phyloP scores from a whole-genome alignment of 92 coral and sea anemone species.

The Pocillopora grandis region DNA sequence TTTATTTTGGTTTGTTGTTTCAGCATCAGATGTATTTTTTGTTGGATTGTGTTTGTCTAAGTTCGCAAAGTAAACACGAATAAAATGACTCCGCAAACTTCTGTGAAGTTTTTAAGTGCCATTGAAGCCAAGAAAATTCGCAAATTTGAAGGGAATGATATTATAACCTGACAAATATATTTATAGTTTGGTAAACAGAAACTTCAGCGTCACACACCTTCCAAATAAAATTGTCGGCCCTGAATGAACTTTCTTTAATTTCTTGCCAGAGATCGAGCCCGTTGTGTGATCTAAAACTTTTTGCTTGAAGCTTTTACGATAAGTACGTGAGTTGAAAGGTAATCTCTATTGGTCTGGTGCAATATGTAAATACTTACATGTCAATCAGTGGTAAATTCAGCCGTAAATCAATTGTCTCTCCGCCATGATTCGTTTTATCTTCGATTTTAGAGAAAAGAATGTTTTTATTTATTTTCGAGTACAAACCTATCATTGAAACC shows the following conservation, averaged over 20 bases:
- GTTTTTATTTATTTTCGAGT: slow-evolving; percentile 12
- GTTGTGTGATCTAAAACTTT: neutral
- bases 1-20: slow-evolving; percentile 12
- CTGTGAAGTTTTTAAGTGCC: neutral
- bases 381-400: slow-evolving; percentile 7
- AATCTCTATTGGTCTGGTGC: slow-evolving; percentile 27
- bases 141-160: neutral
- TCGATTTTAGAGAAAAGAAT: slow-evolving; percentile 3
- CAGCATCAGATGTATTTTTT: neutral
- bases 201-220: no score
- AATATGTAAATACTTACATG: slow-evolving; percentile 19
- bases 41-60: neutral
- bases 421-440: slow-evolving; percentile 15
- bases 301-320: neutral
- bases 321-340: slow-evolving; percentile 26
- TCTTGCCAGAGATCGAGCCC: neutral
- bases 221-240: neutral
- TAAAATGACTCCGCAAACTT: neutral
- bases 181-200: no score
- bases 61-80: neutral
- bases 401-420: slow-evolving; percentile 8
- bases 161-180: neutral
- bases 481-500: slow-evolving; percentile 23
- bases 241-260: neutral
- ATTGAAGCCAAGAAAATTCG: neutral